Base-by-base conservation (phyloP, 2,797 vertebrate genomes). In the Decapterus maruadsi region DNA sequence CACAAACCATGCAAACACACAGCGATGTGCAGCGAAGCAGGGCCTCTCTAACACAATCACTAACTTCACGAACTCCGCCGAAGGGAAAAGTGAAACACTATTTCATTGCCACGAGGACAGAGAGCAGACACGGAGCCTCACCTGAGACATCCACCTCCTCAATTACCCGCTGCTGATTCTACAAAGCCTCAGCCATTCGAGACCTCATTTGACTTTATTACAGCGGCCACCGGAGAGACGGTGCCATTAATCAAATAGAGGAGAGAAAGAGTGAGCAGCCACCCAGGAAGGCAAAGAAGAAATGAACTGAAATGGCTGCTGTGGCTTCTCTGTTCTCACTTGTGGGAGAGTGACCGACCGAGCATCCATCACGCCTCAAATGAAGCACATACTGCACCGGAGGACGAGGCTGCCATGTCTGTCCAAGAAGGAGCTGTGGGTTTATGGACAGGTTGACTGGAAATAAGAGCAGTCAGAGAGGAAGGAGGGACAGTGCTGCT, bases 201-300 rank as follows among this genome's bases (percentile, higher is more conserved):
- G 88, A 88, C 81, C 82, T 91, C 89, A 87, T 93, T 88, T 90
- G 87, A 92, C 89, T 92, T 92, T 90, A 93, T 93, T 90, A 90
- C 83, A 72, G 74, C 51, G 31, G 68, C 90, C 81, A 86, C 82
- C 34, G 19, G 85, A 83, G 83, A 86, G 77, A 77, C 7, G 17
- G 69, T 71, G 71, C 67, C 87, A 90, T 92, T 92, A 92, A 92
- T 94, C 91, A 92, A 87, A 89, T n/a, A 80, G 72, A 86, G 66
- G 62, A 74, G 29, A 53, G 46, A 65, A 78, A 68, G 68, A 83
- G 70, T 59, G 82, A 81, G 75, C 51, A 73, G 77, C 78, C 74
- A 72, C 69, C 68, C 59, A 80, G 76, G 62, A 85, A 82, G 80
- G 76, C 59, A 61, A 78, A 73, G 61, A 79, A 73, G 61, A 78